Percentiles rank a stretch among this genome's conserved stretches.
These are phyloP conservation scores for Prostheceraeus crozeri DNA, from an alignment of 2,888 invertebrate genomes.

Conservation along the genomic window DNA sequence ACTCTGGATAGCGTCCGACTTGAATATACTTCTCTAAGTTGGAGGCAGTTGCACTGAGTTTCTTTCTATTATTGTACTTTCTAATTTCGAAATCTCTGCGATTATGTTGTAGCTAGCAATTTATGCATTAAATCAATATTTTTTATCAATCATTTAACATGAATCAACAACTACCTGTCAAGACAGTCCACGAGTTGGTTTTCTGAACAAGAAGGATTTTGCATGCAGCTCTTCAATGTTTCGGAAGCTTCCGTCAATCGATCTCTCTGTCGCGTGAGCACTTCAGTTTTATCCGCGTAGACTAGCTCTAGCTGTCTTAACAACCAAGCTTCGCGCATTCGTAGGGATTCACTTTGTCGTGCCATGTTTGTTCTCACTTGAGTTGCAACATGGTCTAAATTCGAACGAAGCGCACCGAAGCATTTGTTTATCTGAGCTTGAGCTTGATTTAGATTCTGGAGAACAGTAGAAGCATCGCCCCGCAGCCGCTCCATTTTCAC, in stretches of 20 bases:
- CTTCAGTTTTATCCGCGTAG: neutral
- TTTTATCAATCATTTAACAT: neutral
- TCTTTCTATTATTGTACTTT: too few relatives aligned
- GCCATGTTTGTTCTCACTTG: constrained; percentile 1
- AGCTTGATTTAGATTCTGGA: neutral
- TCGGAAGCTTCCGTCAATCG: neutral
- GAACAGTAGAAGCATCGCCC: neutral
- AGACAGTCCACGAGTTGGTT: neutral
- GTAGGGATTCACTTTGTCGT: neutral
- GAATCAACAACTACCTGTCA: neutral
- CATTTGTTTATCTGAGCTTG: neutral
- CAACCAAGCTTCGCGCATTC: neutral
- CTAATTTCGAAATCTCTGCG: too few relatives aligned
- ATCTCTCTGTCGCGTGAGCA: neutral
- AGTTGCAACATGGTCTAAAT: neutral
- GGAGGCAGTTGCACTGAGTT: too few relatives aligned
- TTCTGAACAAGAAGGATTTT: neutral
- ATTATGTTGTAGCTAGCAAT: too few relatives aligned
- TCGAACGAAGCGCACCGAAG: neutral
- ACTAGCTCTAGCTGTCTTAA: neutral
- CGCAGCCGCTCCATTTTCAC: constrained; percentile 10
- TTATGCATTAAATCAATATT: too few relatives aligned
- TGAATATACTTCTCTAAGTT: too few relatives aligned
- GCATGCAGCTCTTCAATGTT: neutral
- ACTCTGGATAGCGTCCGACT: too few relatives aligned